phyloP scores from a whole-genome alignment of 2,888 invertebrate species.

The Pseudeuparius sepicola region DNA sequence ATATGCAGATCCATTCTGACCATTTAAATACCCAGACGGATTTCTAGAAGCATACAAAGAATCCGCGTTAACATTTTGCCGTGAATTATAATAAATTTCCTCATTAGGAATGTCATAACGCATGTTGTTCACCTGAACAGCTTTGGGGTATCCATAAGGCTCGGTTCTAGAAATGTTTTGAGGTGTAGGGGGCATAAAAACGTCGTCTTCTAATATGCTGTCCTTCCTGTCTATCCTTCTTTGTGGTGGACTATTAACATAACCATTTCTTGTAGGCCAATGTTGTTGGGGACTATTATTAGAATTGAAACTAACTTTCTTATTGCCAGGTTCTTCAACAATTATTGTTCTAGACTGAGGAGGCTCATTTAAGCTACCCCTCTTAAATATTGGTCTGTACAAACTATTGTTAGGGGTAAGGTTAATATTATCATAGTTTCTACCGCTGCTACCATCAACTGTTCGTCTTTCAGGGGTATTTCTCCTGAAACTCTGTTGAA shows the following conservation, averaged over 20 bases:
- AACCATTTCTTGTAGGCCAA: conserved; percentile 44
- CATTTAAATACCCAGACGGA: too few relatives aligned
- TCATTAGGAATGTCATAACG: conserved; percentile 16
- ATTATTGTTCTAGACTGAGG: too few relatives aligned
- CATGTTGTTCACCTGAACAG: conserved; percentile 4
- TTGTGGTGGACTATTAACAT: conserved; percentile 36
- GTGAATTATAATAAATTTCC: conserved; percentile 18
- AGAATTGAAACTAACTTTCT: too few relatives aligned
- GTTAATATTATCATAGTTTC: conserved; percentile 17
- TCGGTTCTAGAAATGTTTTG: conserved; percentile 12
- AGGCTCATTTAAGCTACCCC: too few relatives aligned
- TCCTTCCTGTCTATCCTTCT: conserved; percentile 29
- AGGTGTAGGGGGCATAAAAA: conserved; percentile 29
- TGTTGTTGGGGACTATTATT: conserved; percentile 20
- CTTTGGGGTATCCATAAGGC: conserved; percentile 19
- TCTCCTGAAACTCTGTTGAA: conserved; percentile 24
- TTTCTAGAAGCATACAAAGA: too few relatives aligned
- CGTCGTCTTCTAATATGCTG: conserved; percentile 32
- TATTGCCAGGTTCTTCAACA: too few relatives aligned
- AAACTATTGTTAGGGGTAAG: conserved; percentile 22
- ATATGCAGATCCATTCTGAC: conserved; percentile 10
- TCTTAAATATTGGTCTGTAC: conserved; percentile 43
- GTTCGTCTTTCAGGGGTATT: conserved; percentile 29
- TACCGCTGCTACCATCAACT: conserved; percentile 21
- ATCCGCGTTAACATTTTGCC: conserved; percentile 19